These are phyloP conservation scores for Hydractinia symbiolongicarpus DNA, from an alignment of 30 jellyfish, hydroid and myxozoan genomes.

Conservation along the genomic window DNA sequence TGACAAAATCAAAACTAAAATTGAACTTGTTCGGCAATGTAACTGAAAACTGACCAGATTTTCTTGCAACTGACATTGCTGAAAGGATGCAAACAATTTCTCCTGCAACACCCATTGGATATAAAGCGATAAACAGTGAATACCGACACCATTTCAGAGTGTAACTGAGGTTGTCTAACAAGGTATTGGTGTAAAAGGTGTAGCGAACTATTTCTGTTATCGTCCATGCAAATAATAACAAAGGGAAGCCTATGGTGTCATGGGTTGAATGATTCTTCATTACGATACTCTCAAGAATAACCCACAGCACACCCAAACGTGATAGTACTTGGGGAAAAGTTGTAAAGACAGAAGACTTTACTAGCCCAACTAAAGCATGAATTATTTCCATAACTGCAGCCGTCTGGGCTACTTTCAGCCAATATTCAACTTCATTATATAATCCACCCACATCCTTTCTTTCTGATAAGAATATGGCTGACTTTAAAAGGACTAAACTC, in stretches of 20 bases:
- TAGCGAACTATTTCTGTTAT: constrained; percentile 81
- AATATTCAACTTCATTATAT: constrained; percentile 43
- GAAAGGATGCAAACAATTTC: constrained; percentile 52
- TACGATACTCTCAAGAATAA: constrained; percentile 13
- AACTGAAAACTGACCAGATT: constrained; percentile 46
- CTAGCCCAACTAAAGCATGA: constrained; percentile 55
- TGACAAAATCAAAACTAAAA: constrained; percentile 58
- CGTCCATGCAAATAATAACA: constrained; percentile 73
- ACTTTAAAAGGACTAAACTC: constrained; percentile 45
- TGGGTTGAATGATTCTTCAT: constrained; percentile 53
- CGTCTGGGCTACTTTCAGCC: constrained; percentile 74
- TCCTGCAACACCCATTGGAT: constrained; percentile 93
- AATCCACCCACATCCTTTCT: constrained; percentile 16
- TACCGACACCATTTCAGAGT: constrained; percentile 81
- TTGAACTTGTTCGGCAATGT: constrained; percentile 61
- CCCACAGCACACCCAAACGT: constrained; percentile 68
- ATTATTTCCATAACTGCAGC: constrained; percentile 77
- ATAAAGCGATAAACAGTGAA: constrained; percentile 61
- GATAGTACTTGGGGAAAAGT: constrained; percentile 76
- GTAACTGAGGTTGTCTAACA: constrained; percentile 49
- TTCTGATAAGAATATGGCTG: constrained; percentile 12
- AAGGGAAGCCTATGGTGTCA: constrained; percentile 62
- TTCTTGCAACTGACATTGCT: constrained; percentile 45
- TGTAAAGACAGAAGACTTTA: constrained; percentile 63
- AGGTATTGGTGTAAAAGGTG: constrained; percentile 50